Conservation (phyloP, 1,140 invertebrate genomes). For the Drosophila burlai region DNA sequence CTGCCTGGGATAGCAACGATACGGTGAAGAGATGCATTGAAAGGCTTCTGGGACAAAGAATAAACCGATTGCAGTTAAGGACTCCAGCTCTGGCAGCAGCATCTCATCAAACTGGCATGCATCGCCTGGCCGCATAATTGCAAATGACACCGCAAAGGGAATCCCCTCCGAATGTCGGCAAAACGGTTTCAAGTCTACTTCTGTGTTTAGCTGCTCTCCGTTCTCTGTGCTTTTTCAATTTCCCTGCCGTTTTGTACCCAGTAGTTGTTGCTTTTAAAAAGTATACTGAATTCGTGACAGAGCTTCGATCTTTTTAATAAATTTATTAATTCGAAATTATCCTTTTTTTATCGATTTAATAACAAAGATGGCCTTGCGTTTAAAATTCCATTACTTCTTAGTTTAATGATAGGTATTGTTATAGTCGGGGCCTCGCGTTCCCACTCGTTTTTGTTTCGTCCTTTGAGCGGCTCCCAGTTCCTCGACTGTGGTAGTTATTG, state of each 20-base stretch:
- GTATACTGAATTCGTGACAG: neutral
- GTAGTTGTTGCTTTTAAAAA: neutral
- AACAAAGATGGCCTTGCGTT: neutral
- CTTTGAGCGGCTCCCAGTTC: conserved; percentile 65
- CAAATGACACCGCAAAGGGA: conserved; percentile 64
- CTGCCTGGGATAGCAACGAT: neutral
- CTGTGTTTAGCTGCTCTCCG: conserved; percentile 27
- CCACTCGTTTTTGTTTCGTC: conserved; percentile 45
- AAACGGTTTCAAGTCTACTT: conserved; percentile 70
- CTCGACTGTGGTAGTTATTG: conserved; percentile 45
- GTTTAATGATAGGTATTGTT: neutral
- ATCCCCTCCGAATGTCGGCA: conserved; percentile 16
- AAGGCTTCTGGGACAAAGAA: conserved; percentile 29
- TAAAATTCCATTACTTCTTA: neutral
- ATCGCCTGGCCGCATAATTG: conserved; percentile 62
- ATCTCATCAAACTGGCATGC: conserved; percentile 52
- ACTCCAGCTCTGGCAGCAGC: neutral
- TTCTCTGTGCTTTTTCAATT: conserved; percentile 19
- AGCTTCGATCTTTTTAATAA: neutral
- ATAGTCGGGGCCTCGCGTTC: neutral
- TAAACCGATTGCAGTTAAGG: conserved; percentile 34
- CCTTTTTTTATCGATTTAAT: neutral
- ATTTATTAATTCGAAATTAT: too few species aligned
- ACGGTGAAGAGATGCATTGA: conserved; percentile 4
- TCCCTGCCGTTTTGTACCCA: conserved; percentile 20